These are phyloP conservation scores for Herpetotheres cachinnans DNA, from an alignment of 2,113 vertebrate species.

Conservation along the genomic window DNA sequence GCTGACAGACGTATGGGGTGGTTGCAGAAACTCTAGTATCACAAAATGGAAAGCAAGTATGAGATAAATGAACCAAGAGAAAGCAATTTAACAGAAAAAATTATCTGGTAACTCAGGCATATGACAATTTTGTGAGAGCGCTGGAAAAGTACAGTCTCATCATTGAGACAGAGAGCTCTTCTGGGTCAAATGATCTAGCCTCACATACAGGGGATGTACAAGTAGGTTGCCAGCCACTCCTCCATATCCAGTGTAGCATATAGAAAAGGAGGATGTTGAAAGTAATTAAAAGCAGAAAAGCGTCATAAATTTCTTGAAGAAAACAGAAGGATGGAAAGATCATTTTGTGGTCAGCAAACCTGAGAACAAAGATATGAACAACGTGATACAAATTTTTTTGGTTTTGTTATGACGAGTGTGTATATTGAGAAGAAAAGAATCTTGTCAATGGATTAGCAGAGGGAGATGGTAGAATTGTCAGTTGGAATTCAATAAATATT, in stretches of 20 bases:
- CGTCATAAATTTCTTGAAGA: neutral
- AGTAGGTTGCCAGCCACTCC: neutral
- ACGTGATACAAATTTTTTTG: neutral
- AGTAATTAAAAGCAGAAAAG: neutral
- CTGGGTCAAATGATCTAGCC: neutral
- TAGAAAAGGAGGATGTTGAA: neutral
- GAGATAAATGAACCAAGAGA: neutral
- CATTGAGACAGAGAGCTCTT: neutral
- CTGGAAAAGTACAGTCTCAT: neutral
- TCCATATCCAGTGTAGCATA: neutral
- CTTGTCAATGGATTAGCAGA: neutral
- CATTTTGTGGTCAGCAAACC: neutral
- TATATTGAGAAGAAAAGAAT: neutral
- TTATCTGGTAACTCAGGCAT: neutral
- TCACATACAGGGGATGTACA: neutral
- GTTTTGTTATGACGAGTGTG: neutral
- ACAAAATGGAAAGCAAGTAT: neutral
- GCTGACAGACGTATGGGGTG: fast-evolving
- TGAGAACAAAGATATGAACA: neutral
- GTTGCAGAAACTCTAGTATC: neutral
- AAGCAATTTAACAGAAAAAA: neutral
- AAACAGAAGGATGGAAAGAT: neutral
- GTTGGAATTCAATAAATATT: neutral
- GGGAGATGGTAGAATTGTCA: neutral
- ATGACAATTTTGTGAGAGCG: neutral